Conservation (phyloP, 1,140 invertebrate species). For the Euglossa dilemma region DNA sequence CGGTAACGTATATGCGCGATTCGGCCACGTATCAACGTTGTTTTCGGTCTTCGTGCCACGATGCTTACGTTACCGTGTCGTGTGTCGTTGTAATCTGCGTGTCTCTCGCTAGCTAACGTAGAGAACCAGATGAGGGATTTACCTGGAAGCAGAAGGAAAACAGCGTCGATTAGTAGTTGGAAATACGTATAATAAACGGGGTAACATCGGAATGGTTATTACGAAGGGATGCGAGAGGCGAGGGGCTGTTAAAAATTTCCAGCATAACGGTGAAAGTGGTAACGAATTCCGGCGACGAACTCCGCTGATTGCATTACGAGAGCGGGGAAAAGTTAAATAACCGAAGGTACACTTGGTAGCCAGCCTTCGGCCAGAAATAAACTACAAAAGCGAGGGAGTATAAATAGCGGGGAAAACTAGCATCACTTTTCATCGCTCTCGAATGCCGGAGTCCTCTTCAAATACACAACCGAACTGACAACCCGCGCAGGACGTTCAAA, state of each 20-base stretch:
- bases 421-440: slow-evolving; percentile 31
- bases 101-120: background rate
- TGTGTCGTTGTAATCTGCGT: slow-evolving; percentile 11
- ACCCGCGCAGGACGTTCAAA: slow-evolving; percentile 21
- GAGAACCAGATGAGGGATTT: background rate
- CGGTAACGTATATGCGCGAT: background rate
- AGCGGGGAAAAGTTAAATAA: slow-evolving; percentile 6
- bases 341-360: background rate
- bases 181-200: background rate
- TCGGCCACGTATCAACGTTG: slow-evolving; percentile 20
- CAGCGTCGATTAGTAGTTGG: background rate
- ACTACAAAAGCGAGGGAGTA: slow-evolving; percentile 10
- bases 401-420: slow-evolving; percentile 24
- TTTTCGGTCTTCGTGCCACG: slow-evolving; percentile 24
- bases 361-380: slow-evolving; percentile 8
- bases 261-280: background rate
- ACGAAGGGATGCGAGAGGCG: background rate
- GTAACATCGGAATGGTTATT: background rate
- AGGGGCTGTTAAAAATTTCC: background rate
- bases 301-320: background rate
- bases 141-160: slow-evolving; percentile 21
- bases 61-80: slow-evolving; percentile 33
- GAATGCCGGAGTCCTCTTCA: slow-evolving; percentile 20
- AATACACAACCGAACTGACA: slow-evolving; percentile 1
- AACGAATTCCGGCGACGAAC: background rate